Evolutionary conservation across 2,797 vertebrate genomes (phyloP).

Genomic region (Falco biarmicus): DNA sequence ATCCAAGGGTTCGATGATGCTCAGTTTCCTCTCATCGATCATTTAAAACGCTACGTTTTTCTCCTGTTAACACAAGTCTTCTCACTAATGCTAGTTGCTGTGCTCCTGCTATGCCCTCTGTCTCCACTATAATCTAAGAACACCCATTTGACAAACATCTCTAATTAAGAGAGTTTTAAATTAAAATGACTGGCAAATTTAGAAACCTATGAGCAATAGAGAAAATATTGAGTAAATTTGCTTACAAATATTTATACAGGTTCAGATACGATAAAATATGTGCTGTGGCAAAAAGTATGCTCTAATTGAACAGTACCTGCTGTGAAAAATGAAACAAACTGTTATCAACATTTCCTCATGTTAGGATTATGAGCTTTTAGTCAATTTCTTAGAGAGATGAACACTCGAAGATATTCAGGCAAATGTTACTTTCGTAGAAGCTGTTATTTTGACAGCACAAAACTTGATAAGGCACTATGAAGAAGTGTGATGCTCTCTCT

Average conservation of each 20-base stretch:
- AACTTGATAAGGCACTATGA: constrained; percentile 18
- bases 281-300: constrained; percentile 32
- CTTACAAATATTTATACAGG: constrained; percentile 63
- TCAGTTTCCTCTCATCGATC: constrained; percentile 32
- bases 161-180: constrained; percentile 58
- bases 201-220: constrained; percentile 36
- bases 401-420: not conserved
- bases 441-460: constrained; percentile 58
- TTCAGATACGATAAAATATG: constrained; percentile 54
- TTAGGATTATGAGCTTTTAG: constrained; percentile 19
- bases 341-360: constrained; percentile 24
- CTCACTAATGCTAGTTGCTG: not conserved
- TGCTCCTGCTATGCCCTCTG: constrained; percentile 15
- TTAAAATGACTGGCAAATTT: constrained; percentile 41
- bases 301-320: constrained; percentile 53
- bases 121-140: constrained; percentile 19
- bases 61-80: not conserved
- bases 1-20: constrained; percentile 21
- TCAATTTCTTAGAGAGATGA: constrained; percentile 12
- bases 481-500: not conserved
- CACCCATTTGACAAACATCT: constrained; percentile 33
- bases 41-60: constrained; percentile 19
- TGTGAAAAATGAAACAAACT: constrained; percentile 64
- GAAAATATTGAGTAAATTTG: constrained; percentile 50
- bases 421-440: constrained; percentile 47